A percentile compares a stretch with the other conserved stretches of the same genome.
phyloP scores from a whole-genome alignment of 1,140 invertebrate genomes.

The Macrobrachium nipponense region DNA sequence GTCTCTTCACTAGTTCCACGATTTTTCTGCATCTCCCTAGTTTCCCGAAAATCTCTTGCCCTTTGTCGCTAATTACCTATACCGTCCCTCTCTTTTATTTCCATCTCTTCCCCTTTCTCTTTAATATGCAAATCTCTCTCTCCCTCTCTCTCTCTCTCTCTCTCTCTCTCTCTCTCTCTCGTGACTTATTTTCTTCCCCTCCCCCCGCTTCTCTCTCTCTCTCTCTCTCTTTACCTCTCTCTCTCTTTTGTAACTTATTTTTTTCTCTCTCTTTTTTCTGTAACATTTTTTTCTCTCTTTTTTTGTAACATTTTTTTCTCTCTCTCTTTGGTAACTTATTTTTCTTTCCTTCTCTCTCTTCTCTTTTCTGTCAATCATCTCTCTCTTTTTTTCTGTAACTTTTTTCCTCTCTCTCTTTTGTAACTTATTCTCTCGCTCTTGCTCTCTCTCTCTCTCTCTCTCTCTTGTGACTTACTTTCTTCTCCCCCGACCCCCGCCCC shows the following conservation, averaged over 20 bases:
- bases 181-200: too few species aligned
- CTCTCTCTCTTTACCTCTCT: too few species aligned
- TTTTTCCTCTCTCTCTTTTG: neutral
- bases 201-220: too few species aligned
- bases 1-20: too few species aligned
- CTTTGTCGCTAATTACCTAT: too few species aligned
- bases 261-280: neutral
- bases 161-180: too few species aligned
- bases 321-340: neutral
- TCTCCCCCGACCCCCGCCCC: neutral
- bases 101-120: too few species aligned
- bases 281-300: neutral
- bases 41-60: too few species aligned
- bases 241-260: neutral
- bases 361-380: neutral
- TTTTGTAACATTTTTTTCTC: neutral
- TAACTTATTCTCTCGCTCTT: neutral
- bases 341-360: neutral
- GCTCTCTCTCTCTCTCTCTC: neutral
- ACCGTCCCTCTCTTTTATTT: too few species aligned
- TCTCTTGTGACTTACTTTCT: neutral
- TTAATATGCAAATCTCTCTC: too few species aligned
- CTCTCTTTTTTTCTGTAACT: neutral
- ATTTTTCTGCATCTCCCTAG: too few species aligned
- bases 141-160: neutral